Evolutionary conservation across 2,797 vertebrate species (phyloP).

Genomic region (Brachyalestes nurse): DNA sequence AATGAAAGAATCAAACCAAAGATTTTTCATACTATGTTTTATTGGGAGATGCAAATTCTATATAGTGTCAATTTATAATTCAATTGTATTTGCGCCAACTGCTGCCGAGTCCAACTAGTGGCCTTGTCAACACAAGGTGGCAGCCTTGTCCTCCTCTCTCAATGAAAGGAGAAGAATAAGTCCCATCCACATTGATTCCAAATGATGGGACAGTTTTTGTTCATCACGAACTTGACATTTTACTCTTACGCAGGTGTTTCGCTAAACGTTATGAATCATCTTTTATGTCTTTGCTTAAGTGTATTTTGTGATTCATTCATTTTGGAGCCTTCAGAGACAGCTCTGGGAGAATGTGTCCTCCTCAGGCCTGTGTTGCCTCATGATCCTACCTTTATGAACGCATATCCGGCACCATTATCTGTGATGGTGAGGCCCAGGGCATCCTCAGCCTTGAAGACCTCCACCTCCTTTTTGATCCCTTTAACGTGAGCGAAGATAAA

Average conservation of each 20-base stretch:
- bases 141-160: conserved; percentile 57
- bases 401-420: conserved; percentile 90
- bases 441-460: conserved; percentile 87
- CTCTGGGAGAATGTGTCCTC: background rate
- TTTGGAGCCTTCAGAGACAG: background rate
- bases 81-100: conserved; percentile 29
- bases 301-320: background rate
- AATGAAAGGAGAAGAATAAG: background rate
- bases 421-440: conserved; percentile 95
- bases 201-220: background rate
- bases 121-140: conserved; percentile 64
- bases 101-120: background rate
- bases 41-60: too few species aligned
- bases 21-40: too few species aligned
- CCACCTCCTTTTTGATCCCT: conserved; percentile 92
- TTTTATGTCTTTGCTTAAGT: too few species aligned
- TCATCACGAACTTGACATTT: background rate
- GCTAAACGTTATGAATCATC: too few species aligned
- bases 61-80: too few species aligned
- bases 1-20: too few species aligned
- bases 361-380: background rate
- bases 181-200: background rate
- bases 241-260: background rate
- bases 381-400: conserved; percentile 92
- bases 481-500: conserved; percentile 97